A percentile compares a stretch with the other conserved stretches of the same genome.
Conservation (phyloP, 2,113 vertebrate genomes). For the Grammomys surdaster region DNA sequence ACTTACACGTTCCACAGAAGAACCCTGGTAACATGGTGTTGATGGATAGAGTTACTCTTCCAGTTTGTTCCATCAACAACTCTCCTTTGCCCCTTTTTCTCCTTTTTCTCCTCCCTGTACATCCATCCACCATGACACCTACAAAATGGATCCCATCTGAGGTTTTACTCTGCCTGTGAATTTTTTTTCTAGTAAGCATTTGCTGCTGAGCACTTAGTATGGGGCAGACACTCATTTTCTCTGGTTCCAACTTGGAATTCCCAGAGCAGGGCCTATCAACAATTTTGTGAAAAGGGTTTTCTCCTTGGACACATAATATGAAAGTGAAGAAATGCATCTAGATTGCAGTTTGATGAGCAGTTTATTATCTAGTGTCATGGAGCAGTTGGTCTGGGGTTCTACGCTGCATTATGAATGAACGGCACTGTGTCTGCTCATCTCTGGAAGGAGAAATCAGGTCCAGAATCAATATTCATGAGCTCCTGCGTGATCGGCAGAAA, state of each 20-base stretch:
- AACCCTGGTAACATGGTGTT: background rate
- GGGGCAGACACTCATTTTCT: constrained; percentile 21
- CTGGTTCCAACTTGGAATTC: constrained; percentile 19
- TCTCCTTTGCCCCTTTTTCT: background rate
- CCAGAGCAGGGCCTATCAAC: background rate
- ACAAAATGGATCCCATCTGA: background rate
- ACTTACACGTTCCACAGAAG: constrained; percentile 1
- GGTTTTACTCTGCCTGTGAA: background rate
- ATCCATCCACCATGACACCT: background rate
- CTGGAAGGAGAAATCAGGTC: background rate
- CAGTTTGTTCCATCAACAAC: background rate
- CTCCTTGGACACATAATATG: background rate
- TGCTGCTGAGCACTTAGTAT: background rate
- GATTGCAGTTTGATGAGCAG: constrained; percentile 32
- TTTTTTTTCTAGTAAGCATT: constrained; percentile 15
- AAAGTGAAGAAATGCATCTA: constrained; percentile 8
- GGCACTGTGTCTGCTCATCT: constrained; percentile 37
- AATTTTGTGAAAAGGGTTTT: constrained; percentile 48
- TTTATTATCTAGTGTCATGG: background rate
- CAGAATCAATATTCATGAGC: constrained; percentile 64
- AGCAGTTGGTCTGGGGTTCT: background rate
- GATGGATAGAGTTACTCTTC: background rate
- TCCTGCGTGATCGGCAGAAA: constrained; percentile 53
- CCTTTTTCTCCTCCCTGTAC: background rate
- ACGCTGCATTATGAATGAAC: background rate